Evolutionary conservation across 2,888 invertebrate species (phyloP), one percentile per base, ranked within the genome.

Genomic region (Sympetrum striolatum): DNA sequence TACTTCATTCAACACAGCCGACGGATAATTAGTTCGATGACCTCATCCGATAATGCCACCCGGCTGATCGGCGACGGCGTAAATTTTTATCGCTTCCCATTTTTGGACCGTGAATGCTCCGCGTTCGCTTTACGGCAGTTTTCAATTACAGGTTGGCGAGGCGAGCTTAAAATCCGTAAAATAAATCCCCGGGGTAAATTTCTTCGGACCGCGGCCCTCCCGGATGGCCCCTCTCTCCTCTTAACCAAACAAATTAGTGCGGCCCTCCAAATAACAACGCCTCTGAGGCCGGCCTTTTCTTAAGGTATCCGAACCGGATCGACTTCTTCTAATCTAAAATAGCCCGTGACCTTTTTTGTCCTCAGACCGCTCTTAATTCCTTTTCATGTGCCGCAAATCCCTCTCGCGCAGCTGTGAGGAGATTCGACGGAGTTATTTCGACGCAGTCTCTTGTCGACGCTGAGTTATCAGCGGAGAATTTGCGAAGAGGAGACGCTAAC

Each of bases 321-420:
- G 53, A 82, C 82, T 10, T 82, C 82, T 82, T 53, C 58, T 82
- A 82, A 82, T 82, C 82, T 82, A 35, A 58, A 82, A 82, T 82
- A 58, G 58, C 82, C 82, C 82, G 82, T 82, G 82, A 82, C 53
- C 82, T 58, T 58, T 35, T 80, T 80, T 37, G 31, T 80, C 39
- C 80, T 35, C 80, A 10, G 14, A 8, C 25, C 73, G 73, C 25
- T 73, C 73, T 73, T 73, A 73, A 73, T 73, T 73, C 73, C 31
- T 73, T 73, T 73, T 73, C 73, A 73, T 73, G 73, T 73, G 73
- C 73, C 73, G 73, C 73, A 73, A 73, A 73, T 73, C 73, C 31
- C 14, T 31, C 22, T 25, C 64, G 91, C 92, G 92, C 93, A 93
- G 93, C 93, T 93, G 93, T 93, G 92, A 91, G 92, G 92, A 31